Evolutionary conservation across 2,888 invertebrate species (phyloP).

Genomic region (Drosophila leonis): DNA sequence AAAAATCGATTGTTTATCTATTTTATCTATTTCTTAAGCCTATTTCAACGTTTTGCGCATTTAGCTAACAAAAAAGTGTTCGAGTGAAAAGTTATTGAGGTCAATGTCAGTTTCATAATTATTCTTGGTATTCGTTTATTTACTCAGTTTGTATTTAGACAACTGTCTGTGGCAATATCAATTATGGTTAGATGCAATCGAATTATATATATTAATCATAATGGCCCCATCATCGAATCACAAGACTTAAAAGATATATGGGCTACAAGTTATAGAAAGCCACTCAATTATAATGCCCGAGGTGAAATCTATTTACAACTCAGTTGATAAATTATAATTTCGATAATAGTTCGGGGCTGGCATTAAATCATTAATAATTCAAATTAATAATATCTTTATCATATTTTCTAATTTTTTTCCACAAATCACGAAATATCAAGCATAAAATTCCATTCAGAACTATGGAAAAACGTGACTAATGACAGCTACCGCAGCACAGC

Average conservation of each 20-base stretch:
- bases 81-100: slow-evolving; percentile 20
- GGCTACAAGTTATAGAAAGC: slow-evolving; percentile 30
- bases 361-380: background rate
- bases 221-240: slow-evolving; percentile 75
- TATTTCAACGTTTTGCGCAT: slow-evolving; percentile 7
- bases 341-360: slow-evolving; percentile 2
- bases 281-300: slow-evolving; percentile 53
- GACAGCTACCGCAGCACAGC: slow-evolving; percentile 3
- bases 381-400: background rate
- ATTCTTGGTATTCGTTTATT: slow-evolving; percentile 28
- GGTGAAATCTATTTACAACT: background rate
- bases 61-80: background rate
- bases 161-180: slow-evolving; percentile 35
- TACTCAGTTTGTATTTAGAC: slow-evolving; percentile 37
- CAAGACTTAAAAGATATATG: slow-evolving; percentile 74
- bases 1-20: background rate
- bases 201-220: slow-evolving; percentile 72
- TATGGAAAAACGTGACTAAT: slow-evolving; percentile 3
- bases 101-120: slow-evolving; percentile 58
- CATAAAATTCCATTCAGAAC: slow-evolving; percentile 2
- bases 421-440: background rate
- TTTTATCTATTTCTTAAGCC: background rate
- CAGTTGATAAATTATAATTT: slow-evolving; percentile 27
- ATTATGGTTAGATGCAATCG: slow-evolving; percentile 69
- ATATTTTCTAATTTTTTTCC: background rate